phyloP scores from a whole-genome alignment of 2,888 invertebrate species.

The Meloe dianella region DNA sequence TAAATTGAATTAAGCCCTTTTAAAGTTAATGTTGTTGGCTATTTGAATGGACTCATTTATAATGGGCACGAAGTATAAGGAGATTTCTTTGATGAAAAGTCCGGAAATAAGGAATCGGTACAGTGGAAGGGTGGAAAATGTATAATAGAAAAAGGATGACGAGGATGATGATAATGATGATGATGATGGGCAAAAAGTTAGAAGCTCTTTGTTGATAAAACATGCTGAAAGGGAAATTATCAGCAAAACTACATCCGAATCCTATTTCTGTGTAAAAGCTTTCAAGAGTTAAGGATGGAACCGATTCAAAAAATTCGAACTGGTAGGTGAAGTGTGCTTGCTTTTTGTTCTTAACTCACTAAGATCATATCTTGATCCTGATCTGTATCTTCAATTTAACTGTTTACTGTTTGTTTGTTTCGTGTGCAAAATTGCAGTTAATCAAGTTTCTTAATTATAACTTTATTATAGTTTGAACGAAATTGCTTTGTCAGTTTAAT shows the following conservation, averaged over 20 bases:
- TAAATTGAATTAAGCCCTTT: conserved; percentile 5
- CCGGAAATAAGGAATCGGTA: neutral
- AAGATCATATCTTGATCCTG: too few relatives aligned
- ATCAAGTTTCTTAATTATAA: neutral
- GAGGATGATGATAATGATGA: neutral
- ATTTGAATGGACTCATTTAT: neutral
- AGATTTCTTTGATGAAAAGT: neutral
- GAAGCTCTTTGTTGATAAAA: neutral
- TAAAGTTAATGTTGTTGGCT: neutral
- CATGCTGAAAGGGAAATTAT: neutral
- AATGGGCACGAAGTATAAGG: neutral
- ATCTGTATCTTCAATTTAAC: too few relatives aligned
- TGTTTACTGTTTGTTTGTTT: too few relatives aligned
- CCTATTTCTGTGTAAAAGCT: neutral
- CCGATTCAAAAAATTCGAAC: too few relatives aligned
- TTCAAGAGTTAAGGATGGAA: neutral
- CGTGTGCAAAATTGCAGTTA: too few relatives aligned
- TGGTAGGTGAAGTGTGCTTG: too few relatives aligned
- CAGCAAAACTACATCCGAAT: neutral
- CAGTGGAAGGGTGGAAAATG: neutral
- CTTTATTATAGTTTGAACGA: neutral
- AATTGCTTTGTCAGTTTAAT: neutral
- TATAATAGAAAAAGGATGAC: too few relatives aligned
- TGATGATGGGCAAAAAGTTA: neutral
- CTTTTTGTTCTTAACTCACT: too few relatives aligned